Evolutionary conservation across 2,113 vertebrate genomes (phyloP).

Genomic region (Erythrolamprus reginae): DNA sequence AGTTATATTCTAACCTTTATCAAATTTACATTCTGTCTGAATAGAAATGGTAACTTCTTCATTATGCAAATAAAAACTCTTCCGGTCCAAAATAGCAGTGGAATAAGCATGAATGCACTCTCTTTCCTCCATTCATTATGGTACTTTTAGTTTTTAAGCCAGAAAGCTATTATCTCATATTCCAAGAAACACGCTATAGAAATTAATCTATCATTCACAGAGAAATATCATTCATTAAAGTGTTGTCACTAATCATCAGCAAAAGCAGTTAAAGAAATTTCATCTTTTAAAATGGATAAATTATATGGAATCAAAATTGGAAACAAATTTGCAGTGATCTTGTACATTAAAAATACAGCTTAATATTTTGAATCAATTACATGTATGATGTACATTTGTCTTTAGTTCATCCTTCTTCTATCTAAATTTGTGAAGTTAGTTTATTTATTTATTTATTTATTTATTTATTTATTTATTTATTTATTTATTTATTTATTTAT

Average conservation of each 20-base stretch:
- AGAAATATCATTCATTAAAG: not conserved
- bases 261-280: not conserved
- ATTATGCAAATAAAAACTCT: not conserved
- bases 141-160: not conserved
- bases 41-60: slow-evolving; percentile 5
- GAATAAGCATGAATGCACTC: slow-evolving; percentile 19
- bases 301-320: not conserved
- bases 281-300: not conserved
- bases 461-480: too few relatives aligned
- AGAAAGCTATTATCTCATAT: not conserved
- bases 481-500: too few relatives aligned
- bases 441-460: too few relatives aligned
- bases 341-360: not conserved
- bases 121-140: slow-evolving; percentile 21
- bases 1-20: too few relatives aligned
- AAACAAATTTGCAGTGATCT: not conserved
- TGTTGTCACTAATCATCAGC: not conserved
- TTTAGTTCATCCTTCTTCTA: not conserved
- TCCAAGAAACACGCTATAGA: slow-evolving; percentile 27
- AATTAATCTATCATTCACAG: not conserved
- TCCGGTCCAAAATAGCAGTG: slow-evolving; percentile 19
- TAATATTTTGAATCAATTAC: not conserved
- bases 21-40: not conserved
- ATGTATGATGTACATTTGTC: too few relatives aligned
- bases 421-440: not conserved